A percentile compares a stretch with the other conserved stretches of the same genome.
Evolutionary conservation across 2,113 vertebrate genomes (phyloP).

Genomic region (Tiliqua scincoides): DNA sequence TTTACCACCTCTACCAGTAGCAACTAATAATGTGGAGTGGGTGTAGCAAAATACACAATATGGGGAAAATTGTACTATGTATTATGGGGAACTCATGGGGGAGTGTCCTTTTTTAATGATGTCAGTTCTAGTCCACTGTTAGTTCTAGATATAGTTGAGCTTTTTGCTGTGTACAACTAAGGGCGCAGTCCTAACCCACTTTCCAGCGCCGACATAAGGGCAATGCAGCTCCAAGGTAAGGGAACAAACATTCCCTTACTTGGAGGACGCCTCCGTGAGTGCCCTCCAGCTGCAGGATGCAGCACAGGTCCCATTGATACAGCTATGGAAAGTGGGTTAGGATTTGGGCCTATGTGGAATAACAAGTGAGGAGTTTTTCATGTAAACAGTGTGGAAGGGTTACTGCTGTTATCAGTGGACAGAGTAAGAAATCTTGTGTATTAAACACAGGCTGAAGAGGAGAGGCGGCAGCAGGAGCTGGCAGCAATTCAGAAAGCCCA

Average conservation of each 20-base stretch:
- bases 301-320: too few species aligned
- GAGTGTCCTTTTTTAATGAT: not conserved
- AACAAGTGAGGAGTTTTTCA: not conserved
- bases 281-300: too few species aligned
- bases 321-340: too few species aligned
- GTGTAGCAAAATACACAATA: not conserved
- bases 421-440: not conserved
- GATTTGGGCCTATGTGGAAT: too few species aligned
- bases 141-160: not conserved
- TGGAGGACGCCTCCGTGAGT: too few species aligned
- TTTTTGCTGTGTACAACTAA: slow-evolving; percentile 29
- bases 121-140: not conserved
- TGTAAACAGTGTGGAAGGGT: not conserved
- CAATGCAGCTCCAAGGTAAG: too few species aligned
- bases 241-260: too few species aligned
- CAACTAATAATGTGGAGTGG: not conserved
- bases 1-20: not conserved
- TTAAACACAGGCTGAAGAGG: slow-evolving; percentile 75
- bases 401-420: not conserved
- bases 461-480: slow-evolving; percentile 66
- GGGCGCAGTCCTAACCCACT: too few species aligned
- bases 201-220: too few species aligned
- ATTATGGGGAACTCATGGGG: too few species aligned
- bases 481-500: slow-evolving; percentile 63
- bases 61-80: not conserved